Conservation (phyloP, 2,113 vertebrate genomes). For the Peromyscus californicus region DNA sequence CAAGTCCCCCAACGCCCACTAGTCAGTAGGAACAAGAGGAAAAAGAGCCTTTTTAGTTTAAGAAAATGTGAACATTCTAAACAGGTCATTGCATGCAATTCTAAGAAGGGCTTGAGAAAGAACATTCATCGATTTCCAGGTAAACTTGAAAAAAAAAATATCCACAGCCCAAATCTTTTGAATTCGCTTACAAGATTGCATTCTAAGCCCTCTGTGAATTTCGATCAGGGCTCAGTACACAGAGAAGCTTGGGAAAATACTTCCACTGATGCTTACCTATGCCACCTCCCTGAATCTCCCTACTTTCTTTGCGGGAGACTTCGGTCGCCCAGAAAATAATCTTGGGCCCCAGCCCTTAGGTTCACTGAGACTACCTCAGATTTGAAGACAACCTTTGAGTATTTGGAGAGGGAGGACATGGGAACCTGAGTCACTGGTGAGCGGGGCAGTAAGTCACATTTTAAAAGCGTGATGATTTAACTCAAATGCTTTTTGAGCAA, state of each 20-base stretch:
- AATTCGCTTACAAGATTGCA: constrained; percentile 41
- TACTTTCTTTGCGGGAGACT: neutral
- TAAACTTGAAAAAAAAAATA: constrained; percentile 35
- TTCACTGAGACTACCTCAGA: neutral
- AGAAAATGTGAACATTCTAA: constrained; percentile 47
- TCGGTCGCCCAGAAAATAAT: constrained; percentile 26
- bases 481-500: neutral
- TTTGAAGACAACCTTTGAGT: constrained; percentile 21
- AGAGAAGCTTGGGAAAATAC: neutral
- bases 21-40: neutral
- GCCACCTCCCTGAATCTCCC: neutral
- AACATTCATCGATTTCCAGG: constrained; percentile 12
- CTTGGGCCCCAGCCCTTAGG: neutral
- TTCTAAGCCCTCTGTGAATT: constrained; percentile 47
- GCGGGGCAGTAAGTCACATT: neutral
- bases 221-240: neutral
- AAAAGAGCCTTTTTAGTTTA: neutral
- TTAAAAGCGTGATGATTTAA: neutral
- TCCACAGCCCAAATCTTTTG: neutral
- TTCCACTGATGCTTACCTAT: neutral
- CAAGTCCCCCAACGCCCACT: neutral
- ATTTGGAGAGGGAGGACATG: neutral
- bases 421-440: neutral
- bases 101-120: constrained; percentile 54
- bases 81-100: constrained; percentile 46